These are phyloP conservation scores for Mormyrus hasselquistii DNA, from an alignment of 2,797 vertebrate species.

Conservation along the genomic window DNA sequence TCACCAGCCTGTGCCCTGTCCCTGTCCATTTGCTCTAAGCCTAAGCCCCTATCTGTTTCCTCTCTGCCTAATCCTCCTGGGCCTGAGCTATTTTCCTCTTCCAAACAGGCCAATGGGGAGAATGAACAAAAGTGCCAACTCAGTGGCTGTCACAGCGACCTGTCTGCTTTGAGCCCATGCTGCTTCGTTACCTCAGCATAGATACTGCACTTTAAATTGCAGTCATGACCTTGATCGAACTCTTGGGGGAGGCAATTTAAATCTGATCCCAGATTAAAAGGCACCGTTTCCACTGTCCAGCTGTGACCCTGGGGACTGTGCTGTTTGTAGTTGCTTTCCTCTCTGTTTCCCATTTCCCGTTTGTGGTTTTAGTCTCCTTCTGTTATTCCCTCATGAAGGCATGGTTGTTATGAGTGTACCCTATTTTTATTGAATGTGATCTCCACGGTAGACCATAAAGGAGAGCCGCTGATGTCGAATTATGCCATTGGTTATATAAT, in stretches of 20 bases:
- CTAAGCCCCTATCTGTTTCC: conserved; percentile 3
- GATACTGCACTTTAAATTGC: conserved; percentile 60
- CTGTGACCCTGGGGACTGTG: neutral
- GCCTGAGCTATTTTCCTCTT: neutral
- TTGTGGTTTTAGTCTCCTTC: neutral
- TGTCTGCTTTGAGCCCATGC: neutral
- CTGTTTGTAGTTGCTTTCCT: conserved; percentile 7
- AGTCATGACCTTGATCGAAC: conserved; percentile 67
- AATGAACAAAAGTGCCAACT: conserved; percentile 31
- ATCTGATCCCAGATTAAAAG: conserved; percentile 73
- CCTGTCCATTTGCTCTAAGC: conserved; percentile 10
- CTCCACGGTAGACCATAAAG: neutral
- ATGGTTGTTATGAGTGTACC: neutral
- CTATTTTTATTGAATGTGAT: neutral
- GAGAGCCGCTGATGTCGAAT: neutral
- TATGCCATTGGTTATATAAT: neutral
- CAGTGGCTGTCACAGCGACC: conserved; percentile 20
- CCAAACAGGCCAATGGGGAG: conserved; percentile 18
- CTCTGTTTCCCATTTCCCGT: neutral
- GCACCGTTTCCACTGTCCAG: conserved; percentile 51
- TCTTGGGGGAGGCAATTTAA: conserved; percentile 63
- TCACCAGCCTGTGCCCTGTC: neutral
- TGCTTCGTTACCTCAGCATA: conserved; percentile 43
- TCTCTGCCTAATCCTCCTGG: neutral
- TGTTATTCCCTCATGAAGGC: neutral